phyloP scores from a whole-genome alignment of 2,113 vertebrate species.

The human (Homo sapiens) region DNA sequence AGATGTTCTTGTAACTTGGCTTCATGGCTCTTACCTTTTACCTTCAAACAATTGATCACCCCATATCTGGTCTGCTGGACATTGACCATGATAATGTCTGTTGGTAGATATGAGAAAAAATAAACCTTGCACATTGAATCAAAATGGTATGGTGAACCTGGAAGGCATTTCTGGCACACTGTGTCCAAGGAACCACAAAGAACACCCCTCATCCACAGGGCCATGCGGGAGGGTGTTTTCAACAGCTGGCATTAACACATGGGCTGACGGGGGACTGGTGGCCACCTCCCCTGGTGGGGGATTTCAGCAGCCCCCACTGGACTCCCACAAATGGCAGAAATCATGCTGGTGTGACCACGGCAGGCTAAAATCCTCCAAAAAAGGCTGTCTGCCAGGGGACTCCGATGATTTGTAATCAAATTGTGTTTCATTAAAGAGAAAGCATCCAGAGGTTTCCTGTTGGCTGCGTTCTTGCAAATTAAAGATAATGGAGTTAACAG shows the following conservation, averaged over 20 bases:
- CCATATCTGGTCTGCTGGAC: not conserved
- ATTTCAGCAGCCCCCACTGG: not conserved
- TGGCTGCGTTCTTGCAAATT: constrained; percentile 58
- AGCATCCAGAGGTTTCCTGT: constrained; percentile 59
- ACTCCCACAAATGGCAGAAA: not conserved
- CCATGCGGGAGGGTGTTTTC: not conserved
- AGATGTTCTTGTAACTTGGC: not conserved
- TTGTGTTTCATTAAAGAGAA: constrained; percentile 74
- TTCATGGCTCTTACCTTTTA: not conserved
- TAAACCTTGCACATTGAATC: not conserved
- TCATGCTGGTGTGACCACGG: not conserved
- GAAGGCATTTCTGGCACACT: not conserved
- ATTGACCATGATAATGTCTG: not conserved
- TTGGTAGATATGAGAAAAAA: not conserved
- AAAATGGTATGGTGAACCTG: not conserved
- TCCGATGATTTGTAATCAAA: constrained; percentile 73
- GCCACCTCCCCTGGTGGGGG: fast-evolving
- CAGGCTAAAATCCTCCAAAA: constrained; percentile 40
- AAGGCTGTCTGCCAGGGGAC: not conserved
- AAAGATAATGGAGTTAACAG: constrained; percentile 71
- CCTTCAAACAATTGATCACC: not conserved
- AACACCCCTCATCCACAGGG: not conserved
- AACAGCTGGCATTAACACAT: not conserved
- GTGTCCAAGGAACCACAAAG: not conserved
- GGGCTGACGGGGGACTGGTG: not conserved